These are phyloP conservation scores for Todus mexicanus DNA, from an alignment of 2,797 vertebrate species.

Conservation along the genomic window DNA sequence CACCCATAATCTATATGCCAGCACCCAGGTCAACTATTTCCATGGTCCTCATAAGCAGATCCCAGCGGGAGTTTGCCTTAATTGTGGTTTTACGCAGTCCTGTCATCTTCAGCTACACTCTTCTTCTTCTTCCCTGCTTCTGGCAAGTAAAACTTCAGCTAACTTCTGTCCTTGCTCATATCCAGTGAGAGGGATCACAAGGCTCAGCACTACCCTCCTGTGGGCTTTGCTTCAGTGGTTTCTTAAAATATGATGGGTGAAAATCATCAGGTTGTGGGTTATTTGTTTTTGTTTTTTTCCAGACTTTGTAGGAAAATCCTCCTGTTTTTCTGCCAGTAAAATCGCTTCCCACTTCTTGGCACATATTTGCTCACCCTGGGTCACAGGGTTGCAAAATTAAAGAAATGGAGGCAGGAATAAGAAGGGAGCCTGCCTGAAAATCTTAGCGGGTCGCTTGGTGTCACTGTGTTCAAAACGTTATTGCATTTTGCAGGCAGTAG, in stretches of 20 bases:
- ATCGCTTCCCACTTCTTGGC: not conserved
- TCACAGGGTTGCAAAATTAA: not conserved
- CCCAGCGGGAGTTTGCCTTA: not conserved
- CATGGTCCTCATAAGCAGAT: not conserved
- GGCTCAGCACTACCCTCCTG: not conserved
- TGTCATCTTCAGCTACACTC: not conserved
- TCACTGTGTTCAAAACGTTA: not conserved
- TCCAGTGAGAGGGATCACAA: not conserved
- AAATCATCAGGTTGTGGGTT: not conserved
- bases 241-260: not conserved
- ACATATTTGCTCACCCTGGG: not conserved
- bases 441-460: accelerated
- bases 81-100: not conserved
- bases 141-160: not conserved
- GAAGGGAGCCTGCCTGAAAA: not conserved
- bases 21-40: not conserved
- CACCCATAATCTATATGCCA: not conserved
- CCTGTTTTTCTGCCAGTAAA: not conserved
- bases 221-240: not conserved
- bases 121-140: not conserved
- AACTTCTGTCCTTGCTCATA: not conserved
- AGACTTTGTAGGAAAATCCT: not conserved
- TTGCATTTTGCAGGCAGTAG: not conserved
- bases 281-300: not conserved
- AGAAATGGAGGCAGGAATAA: not conserved